Evolutionary conservation across 2,113 vertebrate species (phyloP), one percentile per base, ranked within the genome.

Genomic region (Neodontobutis hainanensis): DNA sequence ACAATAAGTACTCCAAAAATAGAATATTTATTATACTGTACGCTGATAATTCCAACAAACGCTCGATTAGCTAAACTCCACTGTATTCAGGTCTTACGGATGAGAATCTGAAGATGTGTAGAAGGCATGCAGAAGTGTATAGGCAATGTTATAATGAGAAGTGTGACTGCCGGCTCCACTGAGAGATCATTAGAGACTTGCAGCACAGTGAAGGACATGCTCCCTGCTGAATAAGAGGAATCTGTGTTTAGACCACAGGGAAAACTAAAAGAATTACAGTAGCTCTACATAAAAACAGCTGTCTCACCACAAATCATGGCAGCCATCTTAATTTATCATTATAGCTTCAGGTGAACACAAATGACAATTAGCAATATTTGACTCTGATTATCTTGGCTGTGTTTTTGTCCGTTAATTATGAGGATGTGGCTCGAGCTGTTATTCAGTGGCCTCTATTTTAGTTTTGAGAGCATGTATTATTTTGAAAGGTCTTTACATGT

Each of bases 141-240:
- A 36, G 61, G 38, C 60, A 68, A 10, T 72, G 67, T 73, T 61
- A 77, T 70, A 70, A 75, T 80, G 78, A 77, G 61, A 68, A 68
- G 80, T 75, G 69, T 68, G 71, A 78, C 70, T 78, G 58, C 62
- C 8, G 34, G 42, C 48, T 89, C 84, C 80, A 61, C 61, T 68
- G 85, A 87, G 90, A 86, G 71, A 89, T 90, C 85, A 91, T 91
- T 90, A 90, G 55, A 78, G 77, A 78, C 73, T 81, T 46, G 74
- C 51, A 69, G 71, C 81, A 61, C 27, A 65, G 58, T 64, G 65
- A 81, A 72, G 80, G 80, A 76, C 78, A 75, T 2, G n/a, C 48
- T 88, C 81, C 83, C 85, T 67, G 61, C 79, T 83, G 87, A 87
- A 83, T 77, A 81, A 77, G 70, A 87, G 64, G 67, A 85, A 71